phyloP scores from a whole-genome alignment of 2,797 vertebrate species.

The Esox lucius region DNA sequence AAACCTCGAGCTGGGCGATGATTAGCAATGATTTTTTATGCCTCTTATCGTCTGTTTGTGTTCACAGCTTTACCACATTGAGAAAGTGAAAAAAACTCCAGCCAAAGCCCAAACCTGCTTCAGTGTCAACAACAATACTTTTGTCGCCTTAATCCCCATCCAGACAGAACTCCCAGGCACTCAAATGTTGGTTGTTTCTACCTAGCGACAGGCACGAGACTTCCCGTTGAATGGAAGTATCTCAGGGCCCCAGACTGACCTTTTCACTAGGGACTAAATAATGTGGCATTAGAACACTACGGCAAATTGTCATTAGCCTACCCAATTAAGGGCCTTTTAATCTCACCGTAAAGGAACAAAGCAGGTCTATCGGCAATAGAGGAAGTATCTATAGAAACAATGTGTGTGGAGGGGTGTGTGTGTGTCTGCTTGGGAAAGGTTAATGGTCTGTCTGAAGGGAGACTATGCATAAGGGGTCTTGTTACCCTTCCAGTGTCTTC shows the following conservation, averaged over 20 bases:
- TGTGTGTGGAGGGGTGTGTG: conserved; percentile 6
- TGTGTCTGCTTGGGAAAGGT: conserved; percentile 56
- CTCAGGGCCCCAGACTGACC: conserved; percentile 24
- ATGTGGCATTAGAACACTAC: conserved; percentile 32
- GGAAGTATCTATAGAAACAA: conserved; percentile 15
- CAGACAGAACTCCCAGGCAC: not conserved
- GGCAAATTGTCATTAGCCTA: conserved; percentile 43
- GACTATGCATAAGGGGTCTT: conserved; percentile 43
- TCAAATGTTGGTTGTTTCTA: not conserved
- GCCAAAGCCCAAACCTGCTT: not conserved
- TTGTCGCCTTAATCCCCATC: not conserved
- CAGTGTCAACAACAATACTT: not conserved
- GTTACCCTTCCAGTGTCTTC: conserved; percentile 47
- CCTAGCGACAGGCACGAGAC: not conserved
- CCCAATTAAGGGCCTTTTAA: conserved; percentile 7
- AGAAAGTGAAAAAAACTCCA: not conserved
- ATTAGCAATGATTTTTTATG: conserved; percentile 13
- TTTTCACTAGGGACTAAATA: conserved; percentile 39
- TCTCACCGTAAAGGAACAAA: not conserved
- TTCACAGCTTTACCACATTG: not conserved
- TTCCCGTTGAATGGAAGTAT: not conserved
- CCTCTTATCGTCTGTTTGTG: not conserved
- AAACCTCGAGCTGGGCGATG: not conserved
- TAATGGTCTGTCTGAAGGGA: conserved; percentile 68
- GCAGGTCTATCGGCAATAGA: not conserved